Percentiles rank a stretch among this genome's conserved stretches.
Evolutionary conservation across 2,113 vertebrate genomes (phyloP).

Genomic region (Pomatostomus ruficeps): DNA sequence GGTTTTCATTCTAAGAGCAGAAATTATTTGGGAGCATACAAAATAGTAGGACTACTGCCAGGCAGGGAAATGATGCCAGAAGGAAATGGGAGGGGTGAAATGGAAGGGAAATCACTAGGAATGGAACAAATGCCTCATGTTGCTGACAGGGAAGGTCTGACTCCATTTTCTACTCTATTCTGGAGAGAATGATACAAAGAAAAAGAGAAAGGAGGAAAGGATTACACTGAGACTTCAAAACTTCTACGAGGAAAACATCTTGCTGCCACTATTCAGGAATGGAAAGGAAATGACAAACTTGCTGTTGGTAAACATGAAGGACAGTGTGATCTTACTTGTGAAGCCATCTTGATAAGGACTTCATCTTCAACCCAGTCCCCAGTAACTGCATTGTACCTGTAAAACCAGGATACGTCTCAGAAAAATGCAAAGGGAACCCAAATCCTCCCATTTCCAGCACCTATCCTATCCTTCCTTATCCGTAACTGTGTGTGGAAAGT

Average conservation of each 20-base stretch:
- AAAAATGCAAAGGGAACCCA: background rate
- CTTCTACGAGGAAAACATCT: background rate
- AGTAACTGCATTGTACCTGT: conserved; percentile 91
- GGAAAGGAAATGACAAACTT: background rate
- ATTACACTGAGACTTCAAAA: background rate
- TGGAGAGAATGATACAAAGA: background rate
- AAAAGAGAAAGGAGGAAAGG: background rate
- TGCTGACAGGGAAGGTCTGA: background rate
- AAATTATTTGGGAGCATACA: background rate
- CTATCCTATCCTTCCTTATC: background rate
- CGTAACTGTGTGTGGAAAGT: background rate
- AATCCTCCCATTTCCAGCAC: background rate
- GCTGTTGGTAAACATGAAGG: background rate
- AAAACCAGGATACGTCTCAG: background rate
- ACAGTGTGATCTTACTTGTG: conserved; percentile 76
- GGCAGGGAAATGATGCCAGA: background rate
- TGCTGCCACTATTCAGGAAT: background rate
- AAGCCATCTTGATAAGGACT: conserved; percentile 91
- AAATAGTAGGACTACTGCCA: background rate
- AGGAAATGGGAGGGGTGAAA: background rate
- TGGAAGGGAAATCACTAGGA: background rate
- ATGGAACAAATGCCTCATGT: background rate
- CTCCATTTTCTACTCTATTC: background rate
- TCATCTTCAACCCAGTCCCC: conserved; percentile 89
- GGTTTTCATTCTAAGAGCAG: background rate